Percentiles rank a stretch among this genome's conserved stretches.
Conservation (phyloP, 2,888 invertebrate genomes). For the Hypomecis punctinalis region DNA sequence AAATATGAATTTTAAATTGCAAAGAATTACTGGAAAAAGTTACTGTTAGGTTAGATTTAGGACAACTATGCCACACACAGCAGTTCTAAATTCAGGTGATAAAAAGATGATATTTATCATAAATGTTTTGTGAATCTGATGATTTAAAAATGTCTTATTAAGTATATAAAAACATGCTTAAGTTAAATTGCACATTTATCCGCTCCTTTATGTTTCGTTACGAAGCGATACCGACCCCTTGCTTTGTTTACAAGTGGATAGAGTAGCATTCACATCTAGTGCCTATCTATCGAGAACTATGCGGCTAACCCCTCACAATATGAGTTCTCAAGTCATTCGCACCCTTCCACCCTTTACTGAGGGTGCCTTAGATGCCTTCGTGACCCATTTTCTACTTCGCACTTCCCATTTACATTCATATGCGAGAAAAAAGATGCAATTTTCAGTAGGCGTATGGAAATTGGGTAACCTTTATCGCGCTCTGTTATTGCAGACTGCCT, state of each 20-base stretch:
- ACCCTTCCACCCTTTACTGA: conserved; percentile 49
- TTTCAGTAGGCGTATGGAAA: conserved; percentile 36
- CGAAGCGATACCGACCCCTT: neutral
- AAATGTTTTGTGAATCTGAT: too few relatives aligned
- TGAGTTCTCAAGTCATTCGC: conserved; percentile 47
- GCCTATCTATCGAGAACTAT: conserved; percentile 41
- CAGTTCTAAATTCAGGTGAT: too few relatives aligned
- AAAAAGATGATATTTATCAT: too few relatives aligned
- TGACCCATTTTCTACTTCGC: conserved; percentile 66
- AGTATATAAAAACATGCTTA: too few relatives aligned
- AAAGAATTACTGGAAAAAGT: too few relatives aligned
- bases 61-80: too few relatives aligned
- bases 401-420: conserved; percentile 53
- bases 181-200: too few relatives aligned
- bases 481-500: conserved; percentile 16
- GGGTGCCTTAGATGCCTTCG: conserved; percentile 55
- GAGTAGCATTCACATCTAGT: conserved; percentile 28
- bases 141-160: too few relatives aligned
- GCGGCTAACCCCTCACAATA: conserved; percentile 39
- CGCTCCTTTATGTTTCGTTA: neutral
- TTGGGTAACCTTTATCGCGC: conserved; percentile 30
- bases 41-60: too few relatives aligned
- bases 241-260: conserved; percentile 29
- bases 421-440: conserved; percentile 42
- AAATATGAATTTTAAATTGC: too few relatives aligned